Percentiles rank a stretch among this genome's conserved stretches.
phyloP scores from a whole-genome alignment of 2,888 invertebrate genomes.

The Caenorhabditis sp. region DNA sequence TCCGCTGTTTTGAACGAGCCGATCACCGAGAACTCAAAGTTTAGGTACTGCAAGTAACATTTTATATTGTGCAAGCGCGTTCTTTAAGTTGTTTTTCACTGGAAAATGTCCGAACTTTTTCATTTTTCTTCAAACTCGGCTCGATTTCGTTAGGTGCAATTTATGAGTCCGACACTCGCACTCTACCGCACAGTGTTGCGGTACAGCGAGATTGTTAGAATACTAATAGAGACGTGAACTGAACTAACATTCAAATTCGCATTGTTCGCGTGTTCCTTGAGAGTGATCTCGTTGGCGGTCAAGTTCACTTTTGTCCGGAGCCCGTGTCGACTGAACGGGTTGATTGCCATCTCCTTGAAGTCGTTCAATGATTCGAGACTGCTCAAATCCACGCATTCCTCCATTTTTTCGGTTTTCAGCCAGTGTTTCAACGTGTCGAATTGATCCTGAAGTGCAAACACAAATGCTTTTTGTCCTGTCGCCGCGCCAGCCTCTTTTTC shows the following conservation, averaged over 20 bases:
- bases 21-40: constrained; percentile 36
- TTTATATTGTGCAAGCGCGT: no score
- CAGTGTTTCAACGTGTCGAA: constrained; percentile 49
- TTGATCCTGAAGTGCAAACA: constrained; percentile 32
- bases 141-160: no score
- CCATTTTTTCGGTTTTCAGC: constrained; percentile 51
- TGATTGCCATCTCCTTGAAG: constrained; percentile 50
- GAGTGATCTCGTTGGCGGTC: constrained; percentile 19
- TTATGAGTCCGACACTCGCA: no score
- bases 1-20: constrained; percentile 17
- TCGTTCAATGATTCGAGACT: constrained; percentile 21
- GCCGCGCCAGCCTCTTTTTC: no score
- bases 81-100: neutral
- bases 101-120: neutral
- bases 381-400: constrained; percentile 40
- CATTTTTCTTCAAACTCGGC: no score
- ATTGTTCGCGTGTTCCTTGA: constrained; percentile 20
- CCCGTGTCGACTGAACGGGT: constrained; percentile 48
- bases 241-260: constrained; percentile 31
- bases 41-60: constrained; percentile 46
- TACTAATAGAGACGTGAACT: no score
- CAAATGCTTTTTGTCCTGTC: no score
- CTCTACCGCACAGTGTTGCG: no score
- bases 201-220: no score
- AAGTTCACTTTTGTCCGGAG: constrained; percentile 49